These are phyloP conservation scores for Pegoplata infirma DNA, from an alignment of 2,888 invertebrate species.

Conservation along the genomic window DNA sequence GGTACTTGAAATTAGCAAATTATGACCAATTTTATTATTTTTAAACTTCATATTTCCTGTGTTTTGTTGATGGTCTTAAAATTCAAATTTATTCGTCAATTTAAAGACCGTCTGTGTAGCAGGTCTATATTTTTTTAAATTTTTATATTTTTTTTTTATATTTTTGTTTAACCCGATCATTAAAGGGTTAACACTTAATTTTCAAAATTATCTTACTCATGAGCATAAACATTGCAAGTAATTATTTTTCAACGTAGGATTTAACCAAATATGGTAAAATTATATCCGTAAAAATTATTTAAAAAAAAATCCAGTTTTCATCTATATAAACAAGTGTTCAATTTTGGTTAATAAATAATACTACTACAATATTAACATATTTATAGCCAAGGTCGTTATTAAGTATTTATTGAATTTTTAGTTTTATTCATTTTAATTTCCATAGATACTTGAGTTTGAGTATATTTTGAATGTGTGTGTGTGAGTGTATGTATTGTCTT, in stretches of 20 bases:
- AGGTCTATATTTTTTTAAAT: no score
- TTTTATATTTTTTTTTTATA: no score
- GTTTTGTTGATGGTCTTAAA: no score
- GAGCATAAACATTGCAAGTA: neutral
- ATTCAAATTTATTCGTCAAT: no score
- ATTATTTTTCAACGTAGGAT: no score
- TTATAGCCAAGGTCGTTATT: slow-evolving; percentile 50
- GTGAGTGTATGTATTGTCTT: neutral
- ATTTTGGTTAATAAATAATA: slow-evolving; percentile 24
- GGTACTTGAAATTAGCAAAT: no score
- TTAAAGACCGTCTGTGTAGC: no score
- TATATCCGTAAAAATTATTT: slow-evolving; percentile 1
- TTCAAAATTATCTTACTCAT: neutral
- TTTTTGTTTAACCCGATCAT: no score
- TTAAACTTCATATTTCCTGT: no score
- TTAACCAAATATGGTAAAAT: slow-evolving; percentile 37
- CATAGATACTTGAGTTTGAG: neutral
- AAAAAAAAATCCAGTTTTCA: slow-evolving; percentile 14
- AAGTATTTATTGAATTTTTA: neutral
- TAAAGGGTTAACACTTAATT: no score
- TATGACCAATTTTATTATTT: no score
- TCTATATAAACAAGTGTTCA: slow-evolving; percentile 23
- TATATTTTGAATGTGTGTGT: no score
- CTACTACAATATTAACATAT: slow-evolving; percentile 26
- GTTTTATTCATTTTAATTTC: neutral